These are phyloP conservation scores for Caenorhabditis panamensis DNA, from an alignment of 2,888 invertebrate genomes.

Conservation along the genomic window DNA sequence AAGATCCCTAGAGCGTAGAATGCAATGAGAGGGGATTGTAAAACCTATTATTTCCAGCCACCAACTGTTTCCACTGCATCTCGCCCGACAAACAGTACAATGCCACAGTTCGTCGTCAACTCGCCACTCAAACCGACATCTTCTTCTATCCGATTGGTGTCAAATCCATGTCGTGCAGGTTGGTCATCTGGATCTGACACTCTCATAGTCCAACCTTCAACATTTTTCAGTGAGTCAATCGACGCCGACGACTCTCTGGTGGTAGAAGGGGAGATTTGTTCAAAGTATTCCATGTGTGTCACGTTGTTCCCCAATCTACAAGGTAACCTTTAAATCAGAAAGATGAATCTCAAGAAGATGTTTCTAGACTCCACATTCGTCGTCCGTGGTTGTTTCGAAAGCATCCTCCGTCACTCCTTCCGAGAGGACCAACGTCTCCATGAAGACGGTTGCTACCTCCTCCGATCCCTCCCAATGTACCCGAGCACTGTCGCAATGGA, in stretches of 20 bases:
- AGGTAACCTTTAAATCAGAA: conserved; percentile 15
- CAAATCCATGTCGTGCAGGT: conserved; percentile 64
- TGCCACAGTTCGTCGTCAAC: conserved; percentile 63
- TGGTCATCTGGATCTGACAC: not conserved
- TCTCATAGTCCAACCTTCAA: conserved; percentile 27
- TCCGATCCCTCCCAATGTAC: conserved; percentile 66
- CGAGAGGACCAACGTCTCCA: conserved; percentile 59
- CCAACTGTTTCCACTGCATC: conserved; percentile 60
- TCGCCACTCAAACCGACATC: conserved; percentile 66
- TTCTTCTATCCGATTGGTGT: conserved; percentile 66
- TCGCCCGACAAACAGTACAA: conserved; percentile 61
- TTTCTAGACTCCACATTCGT: conserved; percentile 64
- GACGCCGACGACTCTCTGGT: conserved; percentile 48
- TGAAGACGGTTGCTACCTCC: conserved; percentile 63
- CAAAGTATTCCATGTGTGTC: conserved; percentile 64
- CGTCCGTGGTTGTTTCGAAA: conserved; percentile 68
- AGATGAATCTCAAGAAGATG: not conserved
- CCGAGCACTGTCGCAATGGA: conserved; percentile 64
- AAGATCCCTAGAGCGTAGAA: too few relatives aligned
- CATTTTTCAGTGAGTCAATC: conserved; percentile 52
- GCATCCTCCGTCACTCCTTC: conserved; percentile 59
- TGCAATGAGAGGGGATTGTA: too few relatives aligned
- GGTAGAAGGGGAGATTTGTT: conserved; percentile 66
- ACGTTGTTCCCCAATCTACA: conserved; percentile 66
- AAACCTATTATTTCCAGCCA: conserved; percentile 52